Conservation (phyloP, 2,113 vertebrate species). For the Pangasianodon gigas region DNA sequence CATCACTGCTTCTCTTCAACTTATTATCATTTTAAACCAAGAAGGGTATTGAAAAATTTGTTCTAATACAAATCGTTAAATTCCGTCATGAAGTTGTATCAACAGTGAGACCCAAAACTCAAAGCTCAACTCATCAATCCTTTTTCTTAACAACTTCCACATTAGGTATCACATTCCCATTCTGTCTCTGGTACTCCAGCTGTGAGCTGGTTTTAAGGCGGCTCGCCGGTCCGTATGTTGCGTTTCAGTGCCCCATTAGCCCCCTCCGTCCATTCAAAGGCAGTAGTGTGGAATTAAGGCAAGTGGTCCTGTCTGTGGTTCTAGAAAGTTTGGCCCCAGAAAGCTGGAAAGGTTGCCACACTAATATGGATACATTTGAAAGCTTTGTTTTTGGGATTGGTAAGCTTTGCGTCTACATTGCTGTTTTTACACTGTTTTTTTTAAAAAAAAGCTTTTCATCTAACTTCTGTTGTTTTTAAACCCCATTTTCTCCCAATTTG, state of each 20-base stretch:
- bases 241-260: conserved; percentile 7
- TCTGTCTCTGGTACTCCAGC: conserved; percentile 35
- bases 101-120: background rate
- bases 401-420: background rate
- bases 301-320: conserved; percentile 44
- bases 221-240: conserved; percentile 37
- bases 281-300: conserved; percentile 77
- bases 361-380: background rate
- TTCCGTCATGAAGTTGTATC: background rate
- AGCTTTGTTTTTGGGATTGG: background rate
- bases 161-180: background rate
- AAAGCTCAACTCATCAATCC: background rate
- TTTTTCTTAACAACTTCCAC: background rate
- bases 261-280: conserved; percentile 66
- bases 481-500: background rate
- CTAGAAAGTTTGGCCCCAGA: background rate
- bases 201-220: conserved; percentile 57
- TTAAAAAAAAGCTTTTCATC: background rate
- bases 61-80: background rate
- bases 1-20: background rate
- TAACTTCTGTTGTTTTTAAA: background rate
- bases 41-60: background rate
- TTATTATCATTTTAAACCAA: background rate
- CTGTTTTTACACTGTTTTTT: no score
- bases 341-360: background rate